Evolutionary conservation across 2,888 invertebrate genomes (phyloP), one percentile per base, ranked within the genome.

Genomic region (Epistrophe eligans): DNA sequence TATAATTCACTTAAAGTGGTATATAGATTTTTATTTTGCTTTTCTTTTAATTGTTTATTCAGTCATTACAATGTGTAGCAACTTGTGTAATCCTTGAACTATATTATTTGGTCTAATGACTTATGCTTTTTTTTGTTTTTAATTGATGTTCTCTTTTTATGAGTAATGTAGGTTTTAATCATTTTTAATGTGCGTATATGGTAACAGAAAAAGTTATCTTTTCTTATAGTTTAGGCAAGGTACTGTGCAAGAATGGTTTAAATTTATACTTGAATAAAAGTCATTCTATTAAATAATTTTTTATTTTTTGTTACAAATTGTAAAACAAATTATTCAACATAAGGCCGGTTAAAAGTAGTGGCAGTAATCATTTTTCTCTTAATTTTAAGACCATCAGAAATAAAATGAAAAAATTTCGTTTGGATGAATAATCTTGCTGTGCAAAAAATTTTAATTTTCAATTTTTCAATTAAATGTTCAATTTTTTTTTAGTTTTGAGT

Each of bases 91-190:
- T 67, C 50, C 70, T 77, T 77, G 70, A 52, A 71, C 52, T 62
- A 24, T 70, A 64, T 77, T 67, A 40, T 58, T 67, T 58, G 67
- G 32, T 67, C 73, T 58, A 80, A 43, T 73, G 74, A 32, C 58
- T 80, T 58, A 19, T 0, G 4, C 2, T 28, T 19, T 19, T 19
- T 19, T 50, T 17, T 15, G 0, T 19, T 1, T 28, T 24, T 43
- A 64, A 64, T 48, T 45, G 8, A 28, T 15, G 15, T 17, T 28
- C 9, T 38, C 8, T 32, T 48, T 48, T 35, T 15, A 48, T 50
- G 50, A 38, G 7, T 50, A 6, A 67, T 19, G 13, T 19, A n/a
- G 4, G 13, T 19, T n/a, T 43, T 28, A 15, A 43, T 43, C 1
- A 62, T 40, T 60, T 40, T 40, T 4, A 19, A 10, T 48, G 5